Evolutionary conservation across 2,113 vertebrate species (phyloP).

Genomic region (Craseonycteris thonglongyai): DNA sequence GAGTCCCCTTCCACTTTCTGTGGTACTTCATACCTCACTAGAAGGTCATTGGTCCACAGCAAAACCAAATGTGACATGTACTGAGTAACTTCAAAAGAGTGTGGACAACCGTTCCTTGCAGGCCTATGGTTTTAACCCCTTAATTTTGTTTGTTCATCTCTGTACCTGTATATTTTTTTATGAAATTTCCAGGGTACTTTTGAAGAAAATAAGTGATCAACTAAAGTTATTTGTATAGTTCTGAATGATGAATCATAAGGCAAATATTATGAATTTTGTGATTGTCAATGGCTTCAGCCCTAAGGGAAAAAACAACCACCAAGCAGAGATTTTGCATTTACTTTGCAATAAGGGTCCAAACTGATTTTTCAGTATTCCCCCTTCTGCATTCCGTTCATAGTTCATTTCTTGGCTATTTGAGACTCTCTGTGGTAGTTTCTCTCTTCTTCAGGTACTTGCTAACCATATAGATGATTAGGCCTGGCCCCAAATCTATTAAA

Average conservation of each 20-base stretch:
- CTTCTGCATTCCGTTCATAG: background rate
- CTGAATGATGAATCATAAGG: slow-evolving; percentile 6
- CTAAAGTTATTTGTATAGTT: slow-evolving; percentile 14
- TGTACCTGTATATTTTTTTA: background rate
- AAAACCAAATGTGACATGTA: background rate
- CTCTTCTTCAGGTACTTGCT: background rate
- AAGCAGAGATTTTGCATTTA: background rate
- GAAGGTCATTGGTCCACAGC: background rate
- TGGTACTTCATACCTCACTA: background rate
- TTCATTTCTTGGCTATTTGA: background rate
- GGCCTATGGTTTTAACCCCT: background rate
- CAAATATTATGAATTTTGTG: background rate
- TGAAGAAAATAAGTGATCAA: slow-evolving; percentile 31
- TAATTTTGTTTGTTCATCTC: slow-evolving; percentile 10
- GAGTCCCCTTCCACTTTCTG: background rate
- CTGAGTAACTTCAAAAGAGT: background rate
- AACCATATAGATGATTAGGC: background rate
- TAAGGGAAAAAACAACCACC: background rate
- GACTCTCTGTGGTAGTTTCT: background rate
- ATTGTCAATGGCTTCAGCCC: background rate
- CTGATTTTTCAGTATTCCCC: background rate
- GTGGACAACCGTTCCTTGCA: background rate
- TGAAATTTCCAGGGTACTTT: slow-evolving; percentile 42
- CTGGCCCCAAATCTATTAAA: background rate
- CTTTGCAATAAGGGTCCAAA: background rate